Evolutionary conservation across 2,113 vertebrate species (phyloP).

Genomic region (Galeopterus variegatus): DNA sequence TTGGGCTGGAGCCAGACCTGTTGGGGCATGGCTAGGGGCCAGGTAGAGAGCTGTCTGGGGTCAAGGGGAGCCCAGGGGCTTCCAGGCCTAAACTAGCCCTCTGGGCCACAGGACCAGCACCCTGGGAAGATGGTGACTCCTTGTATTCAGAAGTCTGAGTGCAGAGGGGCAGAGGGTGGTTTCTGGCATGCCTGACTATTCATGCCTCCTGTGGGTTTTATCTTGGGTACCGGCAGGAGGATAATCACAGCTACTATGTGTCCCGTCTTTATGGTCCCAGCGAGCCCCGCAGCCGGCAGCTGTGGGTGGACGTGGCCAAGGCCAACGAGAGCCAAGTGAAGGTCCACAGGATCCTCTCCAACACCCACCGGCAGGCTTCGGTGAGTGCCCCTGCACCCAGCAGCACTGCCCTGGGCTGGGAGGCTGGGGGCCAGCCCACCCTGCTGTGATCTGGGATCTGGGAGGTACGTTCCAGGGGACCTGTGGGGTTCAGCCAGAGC

Average conservation of each 20-base stretch:
- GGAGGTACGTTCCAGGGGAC: neutral
- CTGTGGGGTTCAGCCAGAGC: neutral
- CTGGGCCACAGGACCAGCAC: neutral
- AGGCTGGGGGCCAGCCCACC: neutral
- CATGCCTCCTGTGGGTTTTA: neutral
- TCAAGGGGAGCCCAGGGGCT: neutral
- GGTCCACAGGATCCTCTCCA: conserved; percentile 96
- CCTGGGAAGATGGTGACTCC: neutral
- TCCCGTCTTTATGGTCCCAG: conserved; percentile 92
- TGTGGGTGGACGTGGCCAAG: conserved; percentile 93
- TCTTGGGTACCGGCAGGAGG: conserved; percentile 89
- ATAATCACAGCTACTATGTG: conserved; percentile 95
- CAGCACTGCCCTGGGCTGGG: neutral
- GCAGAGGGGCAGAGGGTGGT: neutral
- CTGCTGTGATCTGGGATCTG: neutral
- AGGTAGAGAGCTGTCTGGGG: neutral
- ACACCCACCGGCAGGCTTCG: conserved; percentile 95
- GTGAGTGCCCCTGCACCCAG: conserved; percentile 87
- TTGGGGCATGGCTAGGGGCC: neutral
- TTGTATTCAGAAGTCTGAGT: neutral
- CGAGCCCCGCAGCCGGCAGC: conserved; percentile 87
- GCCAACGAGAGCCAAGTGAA: conserved; percentile 91
- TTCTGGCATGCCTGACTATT: neutral
- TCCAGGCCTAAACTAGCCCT: neutral
- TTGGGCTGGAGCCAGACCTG: neutral